phyloP scores from a whole-genome alignment of 1,140 invertebrate genomes.

The Ceratina australensis region DNA sequence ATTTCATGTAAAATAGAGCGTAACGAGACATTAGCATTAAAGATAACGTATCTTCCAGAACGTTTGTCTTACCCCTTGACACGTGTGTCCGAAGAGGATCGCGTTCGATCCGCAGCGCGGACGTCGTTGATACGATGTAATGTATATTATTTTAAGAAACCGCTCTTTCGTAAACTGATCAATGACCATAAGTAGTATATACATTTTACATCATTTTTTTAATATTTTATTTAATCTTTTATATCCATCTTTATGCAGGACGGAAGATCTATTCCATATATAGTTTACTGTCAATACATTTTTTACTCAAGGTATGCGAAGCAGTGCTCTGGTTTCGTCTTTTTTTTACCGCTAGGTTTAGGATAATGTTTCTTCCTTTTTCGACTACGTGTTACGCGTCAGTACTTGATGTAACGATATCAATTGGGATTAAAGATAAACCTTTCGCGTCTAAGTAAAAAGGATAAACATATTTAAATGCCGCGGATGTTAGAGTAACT shows the following conservation, averaged over 20 bases:
- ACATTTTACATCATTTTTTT: neutral
- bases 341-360: conserved; percentile 15
- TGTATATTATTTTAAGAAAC: conserved; percentile 1
- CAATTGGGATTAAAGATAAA: conserved; percentile 11
- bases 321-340: neutral
- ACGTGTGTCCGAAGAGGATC: conserved; percentile 28
- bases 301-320: neutral
- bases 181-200: too few relatives aligned
- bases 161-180: neutral
- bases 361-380: neutral
- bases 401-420: conserved; percentile 22
- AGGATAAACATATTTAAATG: neutral
- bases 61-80: conserved; percentile 30
- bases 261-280: conserved; percentile 7
- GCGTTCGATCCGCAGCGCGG: neutral
- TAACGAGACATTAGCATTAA: conserved; percentile 22
- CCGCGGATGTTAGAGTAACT: conserved; percentile 21
- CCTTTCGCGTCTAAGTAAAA: neutral
- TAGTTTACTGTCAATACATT: neutral
- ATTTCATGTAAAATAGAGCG: neutral
- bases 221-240: conserved; percentile 16
- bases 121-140: neutral
- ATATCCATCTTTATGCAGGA: neutral
- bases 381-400: neutral
- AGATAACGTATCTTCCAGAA: neutral